These are phyloP conservation scores for Eurystomus glaucurus DNA, from an alignment of 2,797 vertebrate species.

Conservation along the genomic window DNA sequence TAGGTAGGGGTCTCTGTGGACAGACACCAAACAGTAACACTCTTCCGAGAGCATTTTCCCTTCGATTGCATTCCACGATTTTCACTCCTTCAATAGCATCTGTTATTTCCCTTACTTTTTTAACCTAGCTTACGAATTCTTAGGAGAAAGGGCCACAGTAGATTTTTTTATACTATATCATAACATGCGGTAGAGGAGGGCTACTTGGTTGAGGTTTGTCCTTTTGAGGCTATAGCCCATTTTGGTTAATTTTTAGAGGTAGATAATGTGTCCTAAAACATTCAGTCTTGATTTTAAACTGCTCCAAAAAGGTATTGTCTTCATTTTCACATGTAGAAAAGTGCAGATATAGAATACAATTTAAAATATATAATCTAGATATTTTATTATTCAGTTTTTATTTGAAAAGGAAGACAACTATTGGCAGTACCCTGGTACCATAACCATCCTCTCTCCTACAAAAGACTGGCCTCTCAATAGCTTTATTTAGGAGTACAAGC, in stretches of 20 bases:
- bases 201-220: background rate
- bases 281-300: background rate
- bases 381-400: background rate
- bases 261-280: background rate
- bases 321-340: background rate
- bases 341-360: background rate
- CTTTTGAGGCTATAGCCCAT: background rate
- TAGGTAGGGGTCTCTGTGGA: accelerated
- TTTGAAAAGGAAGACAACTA: background rate
- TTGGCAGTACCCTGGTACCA: background rate
- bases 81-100: background rate
- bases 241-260: background rate
- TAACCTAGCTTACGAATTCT: background rate
- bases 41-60: background rate
- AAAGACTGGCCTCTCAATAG: background rate
- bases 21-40: background rate
- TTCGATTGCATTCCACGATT: background rate
- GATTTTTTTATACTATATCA: background rate
- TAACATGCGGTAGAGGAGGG: background rate
- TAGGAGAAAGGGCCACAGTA: background rate
- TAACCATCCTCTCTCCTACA: background rate
- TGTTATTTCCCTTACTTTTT: background rate
- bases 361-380: background rate
- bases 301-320: background rate
- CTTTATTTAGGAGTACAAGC: background rate